These are phyloP conservation scores for Papilio demoleus DNA, from an alignment of 2,888 invertebrate genomes.

Conservation along the genomic window DNA sequence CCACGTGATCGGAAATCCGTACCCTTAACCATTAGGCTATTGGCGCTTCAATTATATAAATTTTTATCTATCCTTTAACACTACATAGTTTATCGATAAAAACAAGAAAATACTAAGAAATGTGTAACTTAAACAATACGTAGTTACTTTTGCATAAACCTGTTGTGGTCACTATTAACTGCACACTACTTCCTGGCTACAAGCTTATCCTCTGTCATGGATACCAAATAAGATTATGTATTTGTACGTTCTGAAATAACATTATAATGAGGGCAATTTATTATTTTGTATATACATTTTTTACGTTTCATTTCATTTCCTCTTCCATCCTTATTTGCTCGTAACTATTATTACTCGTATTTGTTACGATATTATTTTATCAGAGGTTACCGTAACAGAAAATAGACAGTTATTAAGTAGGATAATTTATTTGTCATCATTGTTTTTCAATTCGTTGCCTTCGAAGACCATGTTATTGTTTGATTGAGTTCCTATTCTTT, in stretches of 20 bases:
- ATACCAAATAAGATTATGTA: background rate
- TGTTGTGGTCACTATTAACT: too few species aligned
- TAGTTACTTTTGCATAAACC: background rate
- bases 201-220: background rate
- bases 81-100: background rate
- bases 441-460: constrained; percentile 1
- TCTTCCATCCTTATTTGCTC: too few species aligned
- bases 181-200: too few species aligned
- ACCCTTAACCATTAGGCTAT: too few species aligned
- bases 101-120: background rate
- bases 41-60: too few species aligned
- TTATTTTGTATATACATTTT: too few species aligned
- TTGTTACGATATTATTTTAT: background rate
- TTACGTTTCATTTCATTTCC: background rate
- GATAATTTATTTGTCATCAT: constrained; percentile 1
- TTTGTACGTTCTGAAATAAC: background rate
- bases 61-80: too few species aligned
- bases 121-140: background rate
- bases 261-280: too few species aligned
- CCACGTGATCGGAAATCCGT: too few species aligned
- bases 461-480: constrained; percentile 6
- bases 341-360: background rate
- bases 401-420: background rate
- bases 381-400: background rate
- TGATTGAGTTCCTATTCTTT: constrained; percentile 12